Conservation (phyloP, 53 echinoderm and acorn worm genomes). For the Antedon mediterranea region DNA sequence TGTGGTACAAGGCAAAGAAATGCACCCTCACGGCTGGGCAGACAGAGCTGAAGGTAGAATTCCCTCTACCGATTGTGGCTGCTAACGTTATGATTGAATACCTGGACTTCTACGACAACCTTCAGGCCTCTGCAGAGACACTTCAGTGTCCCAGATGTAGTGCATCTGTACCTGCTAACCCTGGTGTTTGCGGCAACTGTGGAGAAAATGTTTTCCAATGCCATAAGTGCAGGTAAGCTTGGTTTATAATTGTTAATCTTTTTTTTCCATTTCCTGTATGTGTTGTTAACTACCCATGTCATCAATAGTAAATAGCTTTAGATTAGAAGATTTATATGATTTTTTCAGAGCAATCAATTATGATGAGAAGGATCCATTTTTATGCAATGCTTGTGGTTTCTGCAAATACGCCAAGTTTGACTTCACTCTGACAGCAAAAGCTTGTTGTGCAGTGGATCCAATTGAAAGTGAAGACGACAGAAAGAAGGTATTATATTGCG, state of each 20-base stretch:
- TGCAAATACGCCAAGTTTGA: conserved; percentile 99
- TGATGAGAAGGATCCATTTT: conserved; percentile 95
- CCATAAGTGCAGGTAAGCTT: conserved; percentile 83
- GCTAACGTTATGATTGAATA: conserved; percentile 98
- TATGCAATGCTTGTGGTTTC: conserved; percentile 96
- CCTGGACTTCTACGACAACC: conserved; percentile 95
- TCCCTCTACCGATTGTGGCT: conserved; percentile 85
- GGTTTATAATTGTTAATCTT: too few species aligned
- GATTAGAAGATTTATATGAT: neutral
- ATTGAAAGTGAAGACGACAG: conserved; percentile 95
- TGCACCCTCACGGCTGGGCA: conserved; percentile 81
- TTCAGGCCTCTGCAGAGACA: conserved; percentile 89
- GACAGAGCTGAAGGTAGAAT: conserved; percentile 93
- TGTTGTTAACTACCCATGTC: too few species aligned
- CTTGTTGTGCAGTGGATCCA: conserved; percentile 98
- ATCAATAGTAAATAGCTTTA: neutral
- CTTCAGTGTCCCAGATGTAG: conserved; percentile 99
- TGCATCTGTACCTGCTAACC: conserved; percentile 89
- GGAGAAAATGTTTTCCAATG: conserved; percentile 99
- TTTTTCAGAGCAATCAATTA: conserved; percentile 83
- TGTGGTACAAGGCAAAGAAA: conserved; percentile 98
- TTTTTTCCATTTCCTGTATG: too few species aligned
- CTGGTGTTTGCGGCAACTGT: conserved; percentile 95
- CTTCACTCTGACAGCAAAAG: conserved; percentile 95
- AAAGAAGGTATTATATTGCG: conserved; percentile 98